phyloP scores from a whole-genome alignment of 2,797 vertebrate genomes.

The Hybognathus amarus region DNA sequence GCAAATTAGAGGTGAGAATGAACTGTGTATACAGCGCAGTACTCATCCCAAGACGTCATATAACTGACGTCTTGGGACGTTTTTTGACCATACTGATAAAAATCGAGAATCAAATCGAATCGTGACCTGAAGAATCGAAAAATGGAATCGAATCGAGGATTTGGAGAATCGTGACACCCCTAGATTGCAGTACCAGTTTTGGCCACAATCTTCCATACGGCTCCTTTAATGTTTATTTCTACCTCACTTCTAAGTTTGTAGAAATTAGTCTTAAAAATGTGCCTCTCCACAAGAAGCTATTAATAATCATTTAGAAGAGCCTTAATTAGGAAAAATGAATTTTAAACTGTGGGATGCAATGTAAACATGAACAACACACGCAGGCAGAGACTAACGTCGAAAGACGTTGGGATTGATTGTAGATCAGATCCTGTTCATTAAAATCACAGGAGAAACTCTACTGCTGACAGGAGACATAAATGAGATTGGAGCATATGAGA shows the following conservation, averaged over 20 bases:
- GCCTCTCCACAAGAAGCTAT: constrained; percentile 61
- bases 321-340: constrained; percentile 63
- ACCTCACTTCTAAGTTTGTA: background rate
- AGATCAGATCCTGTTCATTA: constrained; percentile 39
- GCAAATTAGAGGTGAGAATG: background rate
- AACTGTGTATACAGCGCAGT: background rate
- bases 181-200: no score
- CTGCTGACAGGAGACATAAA: constrained; percentile 10
- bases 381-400: background rate
- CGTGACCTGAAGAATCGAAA: no score
- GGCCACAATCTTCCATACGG: no score
- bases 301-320: constrained; percentile 66
- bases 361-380: constrained; percentile 65
- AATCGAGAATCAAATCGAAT: no score
- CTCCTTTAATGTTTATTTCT: background rate
- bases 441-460: constrained; percentile 20
- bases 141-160: no score
- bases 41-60: no score
- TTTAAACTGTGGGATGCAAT: constrained; percentile 52
- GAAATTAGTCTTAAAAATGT: constrained; percentile 60
- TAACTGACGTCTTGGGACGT: no score
- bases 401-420: constrained; percentile 30
- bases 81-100: no score
- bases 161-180: no score
- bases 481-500: constrained; percentile 38